phyloP scores from a whole-genome alignment of 2,888 invertebrate species.

The Teinopalpus imperialis region DNA sequence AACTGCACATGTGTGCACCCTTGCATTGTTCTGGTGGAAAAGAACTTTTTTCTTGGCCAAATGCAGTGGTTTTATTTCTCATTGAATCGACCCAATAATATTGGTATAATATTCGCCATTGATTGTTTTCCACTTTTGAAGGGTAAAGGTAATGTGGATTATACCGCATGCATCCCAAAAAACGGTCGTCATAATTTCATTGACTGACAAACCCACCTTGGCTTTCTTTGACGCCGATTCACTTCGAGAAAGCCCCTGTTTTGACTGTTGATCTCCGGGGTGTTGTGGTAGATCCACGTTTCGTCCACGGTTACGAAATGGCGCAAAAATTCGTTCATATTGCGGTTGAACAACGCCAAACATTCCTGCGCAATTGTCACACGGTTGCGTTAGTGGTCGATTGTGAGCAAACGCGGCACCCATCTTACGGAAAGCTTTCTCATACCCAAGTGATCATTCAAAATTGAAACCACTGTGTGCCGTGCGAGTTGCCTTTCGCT shows the following conservation, averaged over 20 bases:
- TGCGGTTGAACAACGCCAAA: too few relatives aligned
- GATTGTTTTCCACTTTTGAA: conserved; percentile 8
- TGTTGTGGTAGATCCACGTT: conserved; percentile 37
- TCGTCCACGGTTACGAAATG: too few relatives aligned
- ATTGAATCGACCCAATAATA: conserved; percentile 14
- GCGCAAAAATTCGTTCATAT: too few relatives aligned
- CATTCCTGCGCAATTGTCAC: too few relatives aligned
- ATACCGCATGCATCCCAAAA: conserved; percentile 23
- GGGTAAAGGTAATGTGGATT: conserved; percentile 22
- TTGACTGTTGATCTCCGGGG: conserved; percentile 32
- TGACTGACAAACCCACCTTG: conserved; percentile 30
- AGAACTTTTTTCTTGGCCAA: background rate
- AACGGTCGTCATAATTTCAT: conserved; percentile 32
- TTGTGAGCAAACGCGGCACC: too few relatives aligned
- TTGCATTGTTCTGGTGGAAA: background rate
- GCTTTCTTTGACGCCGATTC: conserved; percentile 36
- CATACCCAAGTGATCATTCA: too few relatives aligned
- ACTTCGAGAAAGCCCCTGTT: conserved; percentile 33
- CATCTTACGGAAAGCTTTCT: too few relatives aligned
- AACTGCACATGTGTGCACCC: background rate
- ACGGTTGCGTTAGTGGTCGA: too few relatives aligned
- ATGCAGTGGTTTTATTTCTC: background rate
- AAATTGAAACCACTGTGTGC: too few relatives aligned
- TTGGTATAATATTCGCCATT: background rate
- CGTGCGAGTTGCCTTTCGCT: too few relatives aligned